A percentile compares a stretch with the other conserved stretches of the same genome.
phyloP scores from a whole-genome alignment of 2,113 vertebrate species.

The Chaetodon trifascialis region DNA sequence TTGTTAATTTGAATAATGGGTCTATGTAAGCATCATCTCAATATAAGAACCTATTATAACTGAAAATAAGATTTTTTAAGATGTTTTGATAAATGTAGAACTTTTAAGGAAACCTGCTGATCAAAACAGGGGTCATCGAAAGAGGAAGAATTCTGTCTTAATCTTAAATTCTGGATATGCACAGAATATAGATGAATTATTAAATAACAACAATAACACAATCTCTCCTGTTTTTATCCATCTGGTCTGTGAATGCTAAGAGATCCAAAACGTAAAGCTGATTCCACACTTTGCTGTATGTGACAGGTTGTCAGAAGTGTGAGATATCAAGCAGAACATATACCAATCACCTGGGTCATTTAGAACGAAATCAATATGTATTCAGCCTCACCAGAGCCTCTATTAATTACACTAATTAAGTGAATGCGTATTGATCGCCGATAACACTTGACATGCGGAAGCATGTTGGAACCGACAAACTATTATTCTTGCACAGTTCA shows the following conservation, averaged over 20 bases:
- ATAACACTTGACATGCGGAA: slow-evolving; percentile 6
- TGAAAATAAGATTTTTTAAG: no score
- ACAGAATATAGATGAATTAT: background rate
- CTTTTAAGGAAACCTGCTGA: no score
- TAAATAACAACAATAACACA: background rate
- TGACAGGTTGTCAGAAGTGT: slow-evolving; percentile 3
- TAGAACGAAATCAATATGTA: slow-evolving; percentile 38
- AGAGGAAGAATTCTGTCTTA: background rate
- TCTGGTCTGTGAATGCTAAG: no score
- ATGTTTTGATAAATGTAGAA: no score
- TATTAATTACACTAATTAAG: slow-evolving; percentile 59
- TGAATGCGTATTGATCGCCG: slow-evolving; percentile 39
- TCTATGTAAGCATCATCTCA: no score
- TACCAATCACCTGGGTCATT: slow-evolving; percentile 13
- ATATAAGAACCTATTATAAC: no score
- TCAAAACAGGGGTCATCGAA: background rate
- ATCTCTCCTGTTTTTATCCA: no score
- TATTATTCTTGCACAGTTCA: background rate
- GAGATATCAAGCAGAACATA: background rate
- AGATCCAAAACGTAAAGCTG: background rate
- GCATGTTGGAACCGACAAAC: background rate
- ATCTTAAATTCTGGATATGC: background rate
- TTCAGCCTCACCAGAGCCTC: slow-evolving; percentile 8
- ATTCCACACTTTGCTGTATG: background rate
- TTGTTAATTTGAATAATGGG: no score